Evolutionary conservation across 2,888 invertebrate genomes (phyloP).

Genomic region (Agrotis clavis): DNA sequence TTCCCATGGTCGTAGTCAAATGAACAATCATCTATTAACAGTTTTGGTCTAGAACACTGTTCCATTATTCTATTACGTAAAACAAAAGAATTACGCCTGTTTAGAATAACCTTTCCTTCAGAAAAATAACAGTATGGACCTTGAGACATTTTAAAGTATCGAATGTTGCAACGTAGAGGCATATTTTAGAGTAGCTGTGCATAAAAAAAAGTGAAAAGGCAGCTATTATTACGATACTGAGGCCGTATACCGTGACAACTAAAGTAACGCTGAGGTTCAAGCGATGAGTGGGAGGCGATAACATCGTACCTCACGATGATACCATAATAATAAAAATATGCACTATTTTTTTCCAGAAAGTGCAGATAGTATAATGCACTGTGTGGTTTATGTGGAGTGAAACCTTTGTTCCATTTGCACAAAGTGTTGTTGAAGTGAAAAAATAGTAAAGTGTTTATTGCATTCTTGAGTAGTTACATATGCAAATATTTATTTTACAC

Average conservation of each 20-base stretch:
- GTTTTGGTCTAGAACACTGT: constrained; percentile 25
- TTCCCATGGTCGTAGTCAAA: constrained; percentile 44
- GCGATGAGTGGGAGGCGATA: constrained; percentile 56
- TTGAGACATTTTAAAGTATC: constrained; percentile 67
- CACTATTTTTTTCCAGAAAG: constrained; percentile 38
- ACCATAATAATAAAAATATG: constrained; percentile 11
- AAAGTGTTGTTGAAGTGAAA: not conserved
- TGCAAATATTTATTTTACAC: not conserved
- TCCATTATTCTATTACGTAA: constrained; percentile 33
- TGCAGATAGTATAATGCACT: constrained; percentile 27
- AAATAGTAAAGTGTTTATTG: not conserved
- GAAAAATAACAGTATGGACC: constrained; percentile 57
- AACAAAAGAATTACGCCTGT: constrained; percentile 57
- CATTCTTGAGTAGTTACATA: not conserved
- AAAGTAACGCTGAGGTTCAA: constrained; percentile 59
- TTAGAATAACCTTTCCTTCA: constrained; percentile 57
- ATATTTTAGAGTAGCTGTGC: constrained; percentile 72
- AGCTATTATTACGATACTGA: constrained; percentile 71
- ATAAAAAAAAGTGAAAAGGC: constrained; percentile 79
- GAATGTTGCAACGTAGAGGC: constrained; percentile 68
- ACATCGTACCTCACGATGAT: constrained; percentile 39
- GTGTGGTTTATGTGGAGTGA: constrained; percentile 16
- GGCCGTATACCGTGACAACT: constrained; percentile 75
- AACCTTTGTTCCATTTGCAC: constrained; percentile 7
- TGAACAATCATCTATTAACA: constrained; percentile 33